Percentiles rank a stretch among this genome's conserved stretches.
phyloP scores from a whole-genome alignment of 2,113 vertebrate genomes.

The Paramisgurnus dabryanus region DNA sequence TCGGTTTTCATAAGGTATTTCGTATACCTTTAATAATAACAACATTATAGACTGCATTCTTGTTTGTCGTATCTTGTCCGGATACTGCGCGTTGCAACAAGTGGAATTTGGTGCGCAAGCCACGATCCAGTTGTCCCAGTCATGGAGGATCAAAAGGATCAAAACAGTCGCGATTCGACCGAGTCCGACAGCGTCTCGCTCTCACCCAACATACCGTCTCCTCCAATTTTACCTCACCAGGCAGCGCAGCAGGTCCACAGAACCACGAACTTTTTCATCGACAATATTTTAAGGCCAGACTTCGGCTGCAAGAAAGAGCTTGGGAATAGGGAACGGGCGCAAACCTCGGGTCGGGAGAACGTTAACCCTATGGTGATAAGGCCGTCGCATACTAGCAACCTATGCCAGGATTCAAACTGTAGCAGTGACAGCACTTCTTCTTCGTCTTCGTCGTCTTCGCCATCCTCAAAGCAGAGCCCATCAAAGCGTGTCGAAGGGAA shows the following conservation, averaged over 20 bases:
- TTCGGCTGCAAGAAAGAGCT: slow-evolving; percentile 90
- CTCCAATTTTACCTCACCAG: slow-evolving; percentile 78
- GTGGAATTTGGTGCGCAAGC: slow-evolving; percentile 74
- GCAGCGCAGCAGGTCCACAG: slow-evolving; percentile 83
- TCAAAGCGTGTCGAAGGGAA: slow-evolving; percentile 75
- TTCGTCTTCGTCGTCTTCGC: slow-evolving; percentile 68
- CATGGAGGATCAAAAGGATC: slow-evolving; percentile 84
- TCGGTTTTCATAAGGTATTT: slow-evolving; percentile 49
- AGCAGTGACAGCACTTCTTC: slow-evolving; percentile 84
- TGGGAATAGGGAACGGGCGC: slow-evolving; percentile 76
- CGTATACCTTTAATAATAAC: slow-evolving; percentile 39
- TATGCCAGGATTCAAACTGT: slow-evolving; percentile 83
- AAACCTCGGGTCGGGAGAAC: slow-evolving; percentile 82
- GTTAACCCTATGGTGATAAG: slow-evolving; percentile 80
- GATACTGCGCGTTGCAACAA: slow-evolving; percentile 74
- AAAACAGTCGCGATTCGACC: slow-evolving; percentile 77
- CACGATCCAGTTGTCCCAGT: slow-evolving; percentile 62
- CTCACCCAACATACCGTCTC: slow-evolving; percentile 79
- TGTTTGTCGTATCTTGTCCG: slow-evolving; percentile 54
- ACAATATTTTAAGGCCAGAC: slow-evolving; percentile 94
- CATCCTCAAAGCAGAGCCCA: slow-evolving; percentile 68
- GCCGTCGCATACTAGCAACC: slow-evolving; percentile 76
- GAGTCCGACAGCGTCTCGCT: slow-evolving; percentile 85
- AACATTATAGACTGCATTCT: slow-evolving; percentile 3
- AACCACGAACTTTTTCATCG: slow-evolving; percentile 96